Evolutionary conservation across 2,113 vertebrate species (phyloP), one percentile per base, ranked within the genome.

Genomic region (Callionymus lyra): DNA sequence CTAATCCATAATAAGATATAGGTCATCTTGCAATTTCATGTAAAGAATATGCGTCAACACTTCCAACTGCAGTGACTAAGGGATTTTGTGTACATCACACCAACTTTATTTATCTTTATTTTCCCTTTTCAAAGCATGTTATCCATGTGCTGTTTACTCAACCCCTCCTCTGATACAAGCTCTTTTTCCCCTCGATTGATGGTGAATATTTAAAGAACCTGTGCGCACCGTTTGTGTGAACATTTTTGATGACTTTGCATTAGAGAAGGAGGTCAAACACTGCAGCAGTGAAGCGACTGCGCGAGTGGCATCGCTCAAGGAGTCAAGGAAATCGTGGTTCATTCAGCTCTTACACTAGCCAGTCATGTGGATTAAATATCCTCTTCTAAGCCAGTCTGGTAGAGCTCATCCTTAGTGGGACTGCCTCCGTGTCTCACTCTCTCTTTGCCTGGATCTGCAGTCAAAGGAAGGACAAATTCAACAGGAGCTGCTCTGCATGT

Each of bases 141-240:
- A 79, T 79, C 62, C 55, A 70, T 60, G 63, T 84, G 80, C 81
- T 72, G 41, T 77, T 72, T 88, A 85, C 83, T 87, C 87, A 80
- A 88, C 89, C 89, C 79, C 79, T 63, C 83, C 68, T 54, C 76
- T 34, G 70, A 63, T 51, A 70, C 68, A 65, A 50, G 60, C 82
- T 90, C 84, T 68, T 74, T 72, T 86, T 88, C 84, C 83, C 54
- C 68, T 80, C 63, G 63, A 65, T 55, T 72, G n/a, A 12, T 54
- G 74, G 82, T 88, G 85, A 88, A 80, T 89, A 82, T 88, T 90
- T 88, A 34, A 86, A 85, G 38, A 36, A 62, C 56, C 63, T 53
- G 38, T 42, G 47, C 31, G 38, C 34, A 10, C 21, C 21, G 4
- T 27, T 27, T 27, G 21, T 8, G 4, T 27, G 21, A 27, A 65